A percentile compares a stretch with the other conserved stretches of the same genome.
phyloP scores from a whole-genome alignment of 2,113 vertebrate species.

The Sander vitreus region DNA sequence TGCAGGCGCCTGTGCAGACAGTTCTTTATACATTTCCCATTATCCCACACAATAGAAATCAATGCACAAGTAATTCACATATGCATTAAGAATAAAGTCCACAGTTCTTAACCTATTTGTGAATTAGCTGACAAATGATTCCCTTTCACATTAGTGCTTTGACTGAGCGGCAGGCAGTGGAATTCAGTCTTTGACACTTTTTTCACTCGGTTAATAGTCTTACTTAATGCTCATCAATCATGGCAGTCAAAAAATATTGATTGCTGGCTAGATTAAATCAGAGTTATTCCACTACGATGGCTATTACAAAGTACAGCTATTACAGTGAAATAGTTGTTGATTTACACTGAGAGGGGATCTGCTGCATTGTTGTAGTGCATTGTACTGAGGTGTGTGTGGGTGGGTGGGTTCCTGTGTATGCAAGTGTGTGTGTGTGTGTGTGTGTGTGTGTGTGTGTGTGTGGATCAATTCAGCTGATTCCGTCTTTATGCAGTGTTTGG shows the following conservation, averaged over 20 bases:
- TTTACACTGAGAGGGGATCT: constrained; percentile 62
- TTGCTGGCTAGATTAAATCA: constrained; percentile 83
- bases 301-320: constrained; percentile 82
- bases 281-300: constrained; percentile 80
- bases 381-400: constrained; percentile 6
- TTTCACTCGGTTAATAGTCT: constrained; percentile 79
- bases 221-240: constrained; percentile 83
- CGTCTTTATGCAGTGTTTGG: constrained; percentile 47
- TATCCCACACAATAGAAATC: constrained; percentile 84
- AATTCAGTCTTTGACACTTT: constrained; percentile 78
- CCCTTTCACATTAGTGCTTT: constrained; percentile 77
- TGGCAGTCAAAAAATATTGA: constrained; percentile 84
- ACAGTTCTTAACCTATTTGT: constrained; percentile 76
- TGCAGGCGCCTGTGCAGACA: constrained; percentile 62
- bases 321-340: constrained; percentile 78
- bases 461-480: constrained; percentile 38
- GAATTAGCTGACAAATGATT: constrained; percentile 83
- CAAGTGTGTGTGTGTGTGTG: not conserved
- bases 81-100: constrained; percentile 83
- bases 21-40: constrained; percentile 69
- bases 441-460: not conserved
- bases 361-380: constrained; percentile 46
- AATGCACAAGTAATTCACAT: constrained; percentile 84
- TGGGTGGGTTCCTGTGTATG: not conserved
- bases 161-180: constrained; percentile 69